Percentiles rank a stretch among this genome's conserved stretches.
phyloP scores from a whole-genome alignment of 2,888 invertebrate genomes.

The Didymodactylos carnosus region DNA sequence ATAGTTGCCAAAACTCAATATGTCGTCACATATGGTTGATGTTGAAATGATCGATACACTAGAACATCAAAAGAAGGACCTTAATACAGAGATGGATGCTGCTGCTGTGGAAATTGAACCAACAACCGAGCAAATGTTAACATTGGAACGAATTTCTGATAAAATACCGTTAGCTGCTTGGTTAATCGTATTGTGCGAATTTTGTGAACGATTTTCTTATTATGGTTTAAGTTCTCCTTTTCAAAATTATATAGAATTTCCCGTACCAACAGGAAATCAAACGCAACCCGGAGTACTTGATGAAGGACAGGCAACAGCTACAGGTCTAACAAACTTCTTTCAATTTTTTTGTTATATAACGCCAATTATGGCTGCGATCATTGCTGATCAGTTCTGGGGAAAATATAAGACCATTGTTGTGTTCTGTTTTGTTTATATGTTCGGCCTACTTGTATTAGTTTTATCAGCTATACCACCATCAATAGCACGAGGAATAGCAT shows the following conservation, averaged over 20 bases:
- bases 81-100: too few relatives aligned
- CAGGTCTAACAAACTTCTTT: slow-evolving; percentile 68
- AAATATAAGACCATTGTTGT: slow-evolving; percentile 74
- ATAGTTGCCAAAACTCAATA: too few relatives aligned
- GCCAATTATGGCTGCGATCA: slow-evolving; percentile 68
- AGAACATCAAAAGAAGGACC: too few relatives aligned
- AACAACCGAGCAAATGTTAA: neutral
- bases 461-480: slow-evolving; percentile 35
- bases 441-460: slow-evolving; percentile 59
- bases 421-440: slow-evolving; percentile 62
- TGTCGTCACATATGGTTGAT: too few relatives aligned
- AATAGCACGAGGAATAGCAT: slow-evolving; percentile 20
- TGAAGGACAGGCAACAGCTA: slow-evolving; percentile 53
- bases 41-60: too few relatives aligned
- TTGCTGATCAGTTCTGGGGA: slow-evolving; percentile 76
- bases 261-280: neutral
- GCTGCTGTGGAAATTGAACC: neutral
- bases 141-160: neutral
- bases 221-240: slow-evolving; percentile 52
- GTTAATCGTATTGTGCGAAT: slow-evolving; percentile 79
- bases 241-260: slow-evolving; percentile 45
- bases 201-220: slow-evolving; percentile 85
- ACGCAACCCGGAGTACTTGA: slow-evolving; percentile 19
- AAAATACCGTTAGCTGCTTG: neutral
- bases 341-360: slow-evolving; percentile 71